phyloP scores from a whole-genome alignment of 2,888 invertebrate genomes.

The Cataglyphis cursor region DNA sequence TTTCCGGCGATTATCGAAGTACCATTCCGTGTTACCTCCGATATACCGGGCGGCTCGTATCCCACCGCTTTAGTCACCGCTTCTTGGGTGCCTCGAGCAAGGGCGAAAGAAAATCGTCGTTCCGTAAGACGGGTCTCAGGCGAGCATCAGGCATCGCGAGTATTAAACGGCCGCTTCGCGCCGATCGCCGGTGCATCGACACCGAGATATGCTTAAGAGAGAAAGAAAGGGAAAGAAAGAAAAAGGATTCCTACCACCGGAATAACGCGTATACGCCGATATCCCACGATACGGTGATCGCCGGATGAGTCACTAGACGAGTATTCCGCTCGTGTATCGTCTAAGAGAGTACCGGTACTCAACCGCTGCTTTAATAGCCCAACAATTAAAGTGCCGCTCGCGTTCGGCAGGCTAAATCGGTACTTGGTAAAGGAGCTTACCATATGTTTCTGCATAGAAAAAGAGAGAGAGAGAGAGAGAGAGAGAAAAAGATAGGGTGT shows the following conservation, averaged over 20 bases:
- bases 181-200: constrained; percentile 49
- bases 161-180: constrained; percentile 29
- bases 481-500: neutral
- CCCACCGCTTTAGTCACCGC: constrained; percentile 20
- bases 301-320: constrained; percentile 50
- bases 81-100: neutral
- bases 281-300: constrained; percentile 59
- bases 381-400: constrained; percentile 64
- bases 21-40: constrained; percentile 30
- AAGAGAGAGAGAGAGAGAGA: neutral
- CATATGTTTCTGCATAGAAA: constrained; percentile 44
- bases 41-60: neutral
- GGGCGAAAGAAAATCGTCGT: constrained; percentile 34
- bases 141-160: constrained; percentile 27
- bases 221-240: neutral
- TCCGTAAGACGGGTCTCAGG: constrained; percentile 1
- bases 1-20: constrained; percentile 8
- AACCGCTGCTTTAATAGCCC: constrained; percentile 44
- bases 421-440: constrained; percentile 53
- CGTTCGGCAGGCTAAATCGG: constrained; percentile 65
- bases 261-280: constrained; percentile 32
- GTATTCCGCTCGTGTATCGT: constrained; percentile 51
- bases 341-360: constrained; percentile 44
- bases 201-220: constrained; percentile 7
- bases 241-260: neutral